Base-by-base conservation (phyloP, 1,140 invertebrate species). In the Drosophila parabipectinata region DNA sequence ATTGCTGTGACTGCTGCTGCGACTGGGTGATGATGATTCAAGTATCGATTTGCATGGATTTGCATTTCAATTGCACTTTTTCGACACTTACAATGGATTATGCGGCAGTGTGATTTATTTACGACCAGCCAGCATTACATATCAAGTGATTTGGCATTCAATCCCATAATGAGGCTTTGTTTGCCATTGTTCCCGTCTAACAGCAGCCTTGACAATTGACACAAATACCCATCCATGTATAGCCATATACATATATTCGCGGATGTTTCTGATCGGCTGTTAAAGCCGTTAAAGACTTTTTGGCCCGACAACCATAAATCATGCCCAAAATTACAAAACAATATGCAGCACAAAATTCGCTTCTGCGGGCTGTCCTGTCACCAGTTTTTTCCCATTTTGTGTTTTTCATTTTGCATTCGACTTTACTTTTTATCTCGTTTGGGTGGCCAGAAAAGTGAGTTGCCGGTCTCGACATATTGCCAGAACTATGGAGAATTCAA, bases 1-100 rank as follows among this genome's bases (percentile, higher is more conserved):
- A 72, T 3, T 41, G 39, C 39, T 41, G 39, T n/a, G 14, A 14
- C 41, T 6, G 41, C 41, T 6, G 41, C 41, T 6, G 14, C 41
- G 41, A 18, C 41, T 15, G 41, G 12, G 39, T 41, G 41, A 44
- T 79, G 81, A 87, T 81, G 82, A 85, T 85, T 85, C 82, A 87
- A 87, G 82, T 85, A 85, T 85, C 82, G 82, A 85, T 85, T 85
- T 85, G 82, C 82, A 85, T 85, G 87, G 82, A 85, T 85, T 85
- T 85, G 82, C 82, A 85, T 85, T 85, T 85, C 74, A 85, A 85
- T 87, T 85, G 82, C 82, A 87, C 68, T 82, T 85, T 81, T 85
- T 85, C 82, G 82, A 87, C 82, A 85, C 82, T 85, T 85, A 85
- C 82, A 85, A 85, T 85, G 82, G 78, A 85, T 85, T 87, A 87